Evolutionary conservation across 2,113 vertebrate species (phyloP), one percentile per base, ranked within the genome.

Genomic region (Saimiri boliviensis): DNA sequence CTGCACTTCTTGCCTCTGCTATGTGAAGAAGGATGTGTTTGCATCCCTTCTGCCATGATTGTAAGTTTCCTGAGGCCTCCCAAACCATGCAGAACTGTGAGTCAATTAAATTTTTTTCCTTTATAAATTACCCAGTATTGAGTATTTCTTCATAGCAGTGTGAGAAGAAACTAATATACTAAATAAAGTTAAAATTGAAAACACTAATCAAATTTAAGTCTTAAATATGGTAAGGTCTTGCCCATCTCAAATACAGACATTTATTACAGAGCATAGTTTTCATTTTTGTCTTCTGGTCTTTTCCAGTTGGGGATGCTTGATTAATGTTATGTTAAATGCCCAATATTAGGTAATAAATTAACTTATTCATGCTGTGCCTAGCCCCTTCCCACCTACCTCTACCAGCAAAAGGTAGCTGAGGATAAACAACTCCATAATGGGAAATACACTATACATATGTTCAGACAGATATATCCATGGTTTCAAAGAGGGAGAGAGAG

Each of bases 121-220:
- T 63, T 30, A 63, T 63, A 32, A 63, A 63, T 63, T 63, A 63
- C 60, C 0, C 60, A 14, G 27, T 63, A 27, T 63, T 63, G 60
- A 5, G 27, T 30, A 32, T 63, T 63, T 63, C 60, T 63, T 63
- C 60, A 63, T 63, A 30, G 60, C 60, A 63, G 27, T 63, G 12
- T 30, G 60, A 30, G 60, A 63, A 63, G 27, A 63, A 63, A 32
- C 27, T 63, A 63, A 30, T 32, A 63, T 13, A 63, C 60, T 63
- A 63, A 97, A 96, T 96, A 92, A 96, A 91, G 92, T 97, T 96
- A 98, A 97, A 97, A 88, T 94, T 93, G 60, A 94, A 86, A 97
- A 94, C 68, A 86, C 60, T 84, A 91, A 94, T 21, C 70, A 93
- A 95, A 79, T 86, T 84, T 81, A 92, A 94, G 80, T 91, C 85